Percentiles rank a stretch among this genome's conserved stretches.
These are phyloP conservation scores for Istiophorus platypterus DNA, from an alignment of 2,113 vertebrate genomes.

Conservation along the genomic window DNA sequence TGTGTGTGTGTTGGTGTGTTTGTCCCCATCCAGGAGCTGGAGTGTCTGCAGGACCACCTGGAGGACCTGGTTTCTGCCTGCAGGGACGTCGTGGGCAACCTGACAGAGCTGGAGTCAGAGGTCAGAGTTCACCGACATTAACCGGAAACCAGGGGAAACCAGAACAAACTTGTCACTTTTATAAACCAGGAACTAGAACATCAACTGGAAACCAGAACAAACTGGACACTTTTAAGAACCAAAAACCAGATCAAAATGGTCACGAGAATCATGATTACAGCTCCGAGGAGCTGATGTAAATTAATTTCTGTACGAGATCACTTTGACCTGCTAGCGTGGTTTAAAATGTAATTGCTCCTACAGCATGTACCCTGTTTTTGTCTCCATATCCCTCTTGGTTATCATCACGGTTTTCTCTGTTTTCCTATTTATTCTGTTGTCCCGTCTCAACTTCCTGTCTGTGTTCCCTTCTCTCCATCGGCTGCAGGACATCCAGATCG, in stretches of 20 bases:
- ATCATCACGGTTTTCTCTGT: too few species aligned
- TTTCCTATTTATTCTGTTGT: background rate
- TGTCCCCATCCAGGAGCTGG: conserved; percentile 86
- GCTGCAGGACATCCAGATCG: conserved; percentile 95
- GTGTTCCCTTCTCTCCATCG: background rate
- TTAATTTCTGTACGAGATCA: too few species aligned
- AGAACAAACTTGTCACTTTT: background rate
- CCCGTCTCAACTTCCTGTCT: background rate
- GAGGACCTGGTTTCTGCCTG: conserved; percentile 92
- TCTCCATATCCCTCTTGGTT: too few species aligned
- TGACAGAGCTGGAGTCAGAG: conserved; percentile 97
- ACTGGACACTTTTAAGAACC: background rate
- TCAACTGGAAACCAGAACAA: background rate
- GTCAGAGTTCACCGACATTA: conserved; percentile 68
- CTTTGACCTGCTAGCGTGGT: too few species aligned
- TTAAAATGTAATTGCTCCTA: too few species aligned
- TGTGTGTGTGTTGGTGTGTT: background rate
- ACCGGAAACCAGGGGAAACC: background rate
- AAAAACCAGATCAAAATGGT: too few species aligned
- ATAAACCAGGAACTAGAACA: too few species aligned
- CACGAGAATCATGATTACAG: too few species aligned
- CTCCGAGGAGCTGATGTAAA: too few species aligned
- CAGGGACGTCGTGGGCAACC: conserved; percentile 94
- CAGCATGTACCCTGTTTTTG: background rate
- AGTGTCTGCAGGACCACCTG: conserved; percentile 97